A percentile compares a stretch with the other conserved stretches of the same genome.
phyloP scores from a whole-genome alignment of 2,113 vertebrate species.

The Scatophagus argus region DNA sequence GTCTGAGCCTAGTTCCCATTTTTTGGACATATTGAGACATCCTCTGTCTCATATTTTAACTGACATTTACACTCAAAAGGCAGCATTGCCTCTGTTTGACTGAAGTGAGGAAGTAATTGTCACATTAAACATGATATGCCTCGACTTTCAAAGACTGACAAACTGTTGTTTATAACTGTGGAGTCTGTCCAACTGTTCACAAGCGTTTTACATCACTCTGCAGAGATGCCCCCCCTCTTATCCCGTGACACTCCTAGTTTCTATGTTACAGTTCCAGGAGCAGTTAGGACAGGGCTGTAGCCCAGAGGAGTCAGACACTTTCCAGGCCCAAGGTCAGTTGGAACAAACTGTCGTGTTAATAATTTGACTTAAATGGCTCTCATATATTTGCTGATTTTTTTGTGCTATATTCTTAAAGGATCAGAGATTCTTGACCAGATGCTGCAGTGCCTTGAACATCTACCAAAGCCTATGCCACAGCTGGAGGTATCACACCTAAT shows the following conservation, averaged over 20 bases:
- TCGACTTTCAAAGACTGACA: neutral
- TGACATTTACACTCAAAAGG: neutral
- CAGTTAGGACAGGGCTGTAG: constrained; percentile 81
- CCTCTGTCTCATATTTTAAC: too few relatives aligned
- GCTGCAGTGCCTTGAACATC: constrained; percentile 87
- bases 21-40: neutral
- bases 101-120: neutral
- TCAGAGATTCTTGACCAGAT: constrained; percentile 85
- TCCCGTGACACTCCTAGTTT: neutral
- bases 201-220: neutral
- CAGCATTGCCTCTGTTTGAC: too few relatives aligned
- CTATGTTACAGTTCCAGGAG: constrained; percentile 79
- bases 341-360: neutral
- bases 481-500: constrained; percentile 79
- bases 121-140: neutral
- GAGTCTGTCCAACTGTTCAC: neutral
- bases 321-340: constrained; percentile 80
- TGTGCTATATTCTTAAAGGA: constrained; percentile 60
- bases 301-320: constrained; percentile 82
- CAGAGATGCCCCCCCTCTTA: neutral
- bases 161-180: neutral
- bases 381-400: neutral
- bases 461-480: constrained; percentile 85
- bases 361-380: neutral
- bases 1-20: neutral